A percentile compares a stretch with the other conserved stretches of the same genome.
Evolutionary conservation across 2,888 invertebrate genomes (phyloP).

Genomic region (Chaetogeoica ovagalla): DNA sequence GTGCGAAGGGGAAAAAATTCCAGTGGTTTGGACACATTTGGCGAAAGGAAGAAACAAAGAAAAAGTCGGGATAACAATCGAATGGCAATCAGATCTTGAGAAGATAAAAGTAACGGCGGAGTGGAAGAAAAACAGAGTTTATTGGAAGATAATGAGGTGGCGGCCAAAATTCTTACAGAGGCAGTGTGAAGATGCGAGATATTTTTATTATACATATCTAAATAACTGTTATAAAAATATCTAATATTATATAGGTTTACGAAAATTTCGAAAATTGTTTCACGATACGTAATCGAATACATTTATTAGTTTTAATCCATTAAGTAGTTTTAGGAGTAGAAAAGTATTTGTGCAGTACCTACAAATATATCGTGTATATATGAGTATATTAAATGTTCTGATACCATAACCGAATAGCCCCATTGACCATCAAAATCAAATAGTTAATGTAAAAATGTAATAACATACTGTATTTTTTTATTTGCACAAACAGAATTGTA

Average conservation of each 20-base stretch:
- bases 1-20: no score
- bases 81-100: not conserved
- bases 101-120: not conserved
- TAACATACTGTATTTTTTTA: not conserved
- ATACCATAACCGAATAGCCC: not conserved
- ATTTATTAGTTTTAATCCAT: not conserved
- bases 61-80: no score
- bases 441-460: not conserved
- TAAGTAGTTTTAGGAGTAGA: not conserved
- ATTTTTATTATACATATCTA: not conserved
- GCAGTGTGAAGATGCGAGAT: no score
- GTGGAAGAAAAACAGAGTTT: no score
- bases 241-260: not conserved
- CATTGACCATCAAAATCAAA: conserved; percentile 1
- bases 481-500: not conserved
- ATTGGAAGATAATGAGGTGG: no score
- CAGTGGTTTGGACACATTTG: no score
- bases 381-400: not conserved
- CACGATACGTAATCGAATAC: conserved; percentile 1
- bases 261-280: conserved; percentile 5
- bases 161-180: no score
- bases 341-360: not conserved
- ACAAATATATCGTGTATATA: not conserved
- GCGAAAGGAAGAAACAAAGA: no score
- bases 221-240: not conserved